These are phyloP conservation scores for Orthosia cruda DNA, from an alignment of 2,888 invertebrate species.

Conservation along the genomic window DNA sequence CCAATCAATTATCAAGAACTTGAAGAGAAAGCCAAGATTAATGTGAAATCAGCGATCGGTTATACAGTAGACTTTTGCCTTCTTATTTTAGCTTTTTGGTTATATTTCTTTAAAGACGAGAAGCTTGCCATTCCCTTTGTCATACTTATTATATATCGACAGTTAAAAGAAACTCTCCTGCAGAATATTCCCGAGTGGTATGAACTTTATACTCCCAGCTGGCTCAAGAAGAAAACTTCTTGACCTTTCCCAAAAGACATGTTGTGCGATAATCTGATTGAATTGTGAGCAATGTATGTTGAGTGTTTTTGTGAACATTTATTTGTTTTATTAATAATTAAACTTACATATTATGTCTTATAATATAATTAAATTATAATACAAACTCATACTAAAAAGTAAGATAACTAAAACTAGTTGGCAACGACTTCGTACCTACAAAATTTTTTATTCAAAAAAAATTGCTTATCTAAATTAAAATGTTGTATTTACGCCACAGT, in stretches of 20 bases:
- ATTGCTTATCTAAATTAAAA: constrained; percentile 78
- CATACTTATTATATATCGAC: constrained; percentile 95
- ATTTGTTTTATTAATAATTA: constrained; percentile 81
- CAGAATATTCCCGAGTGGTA: constrained; percentile 92
- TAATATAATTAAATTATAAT: constrained; percentile 66
- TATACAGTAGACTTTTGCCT: constrained; percentile 95
- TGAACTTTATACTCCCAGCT: constrained; percentile 82
- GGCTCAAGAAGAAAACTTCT: constrained; percentile 88
- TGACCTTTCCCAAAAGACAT: constrained; percentile 88
- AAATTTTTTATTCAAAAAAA: constrained; percentile 32
- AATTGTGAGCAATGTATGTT: constrained; percentile 86
- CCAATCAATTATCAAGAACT: constrained; percentile 91
- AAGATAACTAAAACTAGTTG: constrained; percentile 80
- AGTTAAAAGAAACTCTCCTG: constrained; percentile 93
- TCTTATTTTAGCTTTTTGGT: constrained; percentile 95
- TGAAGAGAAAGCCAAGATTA: constrained; percentile 93
- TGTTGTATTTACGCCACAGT: constrained; percentile 74
- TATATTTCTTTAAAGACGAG: constrained; percentile 96
- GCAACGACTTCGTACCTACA: constrained; percentile 74
- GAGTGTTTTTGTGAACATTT: constrained; percentile 85
- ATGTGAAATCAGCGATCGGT: constrained; percentile 94
- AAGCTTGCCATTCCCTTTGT: constrained; percentile 95
- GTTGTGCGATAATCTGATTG: constrained; percentile 83
- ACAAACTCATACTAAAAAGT: constrained; percentile 68
- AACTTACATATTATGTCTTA: constrained; percentile 76